Evolutionary conservation across 2,113 vertebrate genomes (phyloP).

Genomic region (Eurypyga helias): DNA sequence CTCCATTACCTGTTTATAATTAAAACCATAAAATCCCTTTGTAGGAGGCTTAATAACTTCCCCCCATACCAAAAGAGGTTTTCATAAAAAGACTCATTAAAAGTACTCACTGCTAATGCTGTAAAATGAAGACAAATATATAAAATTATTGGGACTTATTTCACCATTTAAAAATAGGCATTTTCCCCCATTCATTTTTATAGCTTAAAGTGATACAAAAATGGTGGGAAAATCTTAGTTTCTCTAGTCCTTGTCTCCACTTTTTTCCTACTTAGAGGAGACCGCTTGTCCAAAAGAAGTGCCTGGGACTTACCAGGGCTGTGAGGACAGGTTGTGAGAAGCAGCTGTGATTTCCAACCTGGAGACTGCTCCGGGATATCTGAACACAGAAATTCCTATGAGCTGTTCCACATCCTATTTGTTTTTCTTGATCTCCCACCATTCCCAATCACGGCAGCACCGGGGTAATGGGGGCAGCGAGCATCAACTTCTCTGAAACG

Average conservation of each 20-base stretch:
- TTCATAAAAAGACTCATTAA: conserved; percentile 68
- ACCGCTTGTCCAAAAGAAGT: background rate
- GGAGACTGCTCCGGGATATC: background rate
- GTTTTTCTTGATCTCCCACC: background rate
- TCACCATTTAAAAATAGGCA: background rate
- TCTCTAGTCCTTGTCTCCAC: background rate
- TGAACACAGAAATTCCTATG: accelerated
- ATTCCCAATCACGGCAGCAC: background rate
- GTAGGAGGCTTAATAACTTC: conserved; percentile 61
- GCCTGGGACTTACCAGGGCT: background rate
- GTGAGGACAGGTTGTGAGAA: background rate
- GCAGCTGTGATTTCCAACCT: background rate
- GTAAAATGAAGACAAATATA: conserved; percentile 52
- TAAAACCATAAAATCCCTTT: conserved; percentile 71
- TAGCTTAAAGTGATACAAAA: background rate
- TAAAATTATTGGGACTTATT: conserved; percentile 32
- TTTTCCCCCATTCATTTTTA: background rate
- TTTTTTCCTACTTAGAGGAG: background rate
- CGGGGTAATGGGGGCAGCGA: accelerated
- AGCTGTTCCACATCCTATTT: accelerated
- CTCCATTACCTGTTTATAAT: conserved; percentile 74
- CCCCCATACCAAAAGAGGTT: conserved; percentile 29
- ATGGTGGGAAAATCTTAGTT: background rate
- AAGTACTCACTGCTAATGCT: conserved; percentile 45
- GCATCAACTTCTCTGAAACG: background rate